Conservation (phyloP, 2,888 invertebrate genomes). For the Machimus rusticus region DNA sequence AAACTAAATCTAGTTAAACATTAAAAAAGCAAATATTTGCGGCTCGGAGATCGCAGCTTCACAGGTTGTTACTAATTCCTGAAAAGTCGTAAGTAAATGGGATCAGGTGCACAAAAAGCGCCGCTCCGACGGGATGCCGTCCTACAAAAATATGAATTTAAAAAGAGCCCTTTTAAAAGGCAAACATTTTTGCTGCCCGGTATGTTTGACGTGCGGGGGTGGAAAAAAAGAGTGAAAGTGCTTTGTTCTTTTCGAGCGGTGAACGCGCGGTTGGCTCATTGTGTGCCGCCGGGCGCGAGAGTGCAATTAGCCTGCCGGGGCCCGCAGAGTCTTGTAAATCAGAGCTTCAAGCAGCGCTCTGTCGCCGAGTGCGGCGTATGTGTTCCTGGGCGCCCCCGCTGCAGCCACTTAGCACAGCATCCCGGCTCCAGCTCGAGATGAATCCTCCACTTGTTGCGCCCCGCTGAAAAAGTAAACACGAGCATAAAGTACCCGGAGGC, state of each 20-base stretch:
- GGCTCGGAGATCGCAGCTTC: neutral
- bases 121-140: neutral
- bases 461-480: neutral
- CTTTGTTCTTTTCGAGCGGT: neutral
- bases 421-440: neutral
- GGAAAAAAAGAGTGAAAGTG: neutral
- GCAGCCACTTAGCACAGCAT: neutral
- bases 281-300: neutral
- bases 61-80: neutral
- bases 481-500: neutral
- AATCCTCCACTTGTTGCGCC: neutral
- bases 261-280: neutral
- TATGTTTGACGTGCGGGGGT: neutral
- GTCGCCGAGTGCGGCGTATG: neutral
- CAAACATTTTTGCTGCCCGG: neutral
- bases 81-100: neutral
- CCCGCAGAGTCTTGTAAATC: neutral
- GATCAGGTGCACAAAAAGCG: neutral
- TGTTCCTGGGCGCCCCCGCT: neutral
- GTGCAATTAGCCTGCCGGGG: neutral
- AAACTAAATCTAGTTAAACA: neutral
- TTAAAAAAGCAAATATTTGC: neutral
- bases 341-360: neutral
- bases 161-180: neutral
- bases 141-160: neutral